Evolutionary conservation across 2,113 vertebrate genomes (phyloP), one percentile per base, ranked within the genome.

Genomic region (Rhea pennata): DNA sequence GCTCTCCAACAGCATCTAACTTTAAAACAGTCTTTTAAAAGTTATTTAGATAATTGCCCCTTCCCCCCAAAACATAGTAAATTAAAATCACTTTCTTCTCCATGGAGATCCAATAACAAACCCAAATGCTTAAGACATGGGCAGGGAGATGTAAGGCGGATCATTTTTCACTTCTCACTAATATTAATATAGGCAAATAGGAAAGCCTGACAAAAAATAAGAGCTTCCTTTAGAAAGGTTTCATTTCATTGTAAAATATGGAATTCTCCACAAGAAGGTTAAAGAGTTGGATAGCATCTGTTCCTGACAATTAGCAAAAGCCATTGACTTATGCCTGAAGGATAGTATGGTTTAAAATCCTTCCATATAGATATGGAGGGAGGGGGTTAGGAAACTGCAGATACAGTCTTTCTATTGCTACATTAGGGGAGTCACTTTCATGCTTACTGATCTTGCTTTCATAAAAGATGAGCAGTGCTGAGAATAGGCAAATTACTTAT

Each of bases 391-490:
- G 70, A 92, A 92, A 89, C 10, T 82, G 96, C 95, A 94, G 90
- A 75, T 88, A 73, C 61, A 88, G 66, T 69, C 77, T 70, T 95
- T 87, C 88, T 58, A 50, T 6, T 88, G 73, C 58, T 82, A 76
- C 83, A 87, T 95, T 92, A 96, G 61, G 42, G 20, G 53, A 95
- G 90, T 96, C 92, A 94, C 92, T 95, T 95, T 94, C 93, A 94
- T 96, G 92, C 88, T 93, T 66, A 42, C 73, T 95, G 84, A 95
- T 86, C 92, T 93, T 75, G 62, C 93, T 84, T 56, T 65, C 31
- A 72, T 44, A 74, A 62, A 76, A 73, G 76, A 93, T 36, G 29
- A 82, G 69, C 51, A 93, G 48, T 62, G 65, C 88, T 72, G 76
- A 95, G 73, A 90, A 81, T 0, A 59, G 62, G n/a, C 56, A 95